phyloP scores from a whole-genome alignment of 2,888 invertebrate genomes.

The Nephrotoma flavescens region DNA sequence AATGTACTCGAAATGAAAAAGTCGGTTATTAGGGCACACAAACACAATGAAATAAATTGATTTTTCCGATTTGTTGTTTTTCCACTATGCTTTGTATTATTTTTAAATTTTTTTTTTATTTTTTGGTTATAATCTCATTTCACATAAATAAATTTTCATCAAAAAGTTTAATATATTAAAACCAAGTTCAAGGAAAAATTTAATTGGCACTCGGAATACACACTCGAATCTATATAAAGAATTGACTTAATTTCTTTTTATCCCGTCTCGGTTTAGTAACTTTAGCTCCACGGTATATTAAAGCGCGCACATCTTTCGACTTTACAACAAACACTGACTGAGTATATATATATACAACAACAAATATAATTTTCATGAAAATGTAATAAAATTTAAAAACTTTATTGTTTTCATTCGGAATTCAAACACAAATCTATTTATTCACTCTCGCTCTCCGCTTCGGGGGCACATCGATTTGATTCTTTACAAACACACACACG shows the following conservation, averaged over 20 bases:
- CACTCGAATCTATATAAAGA: background rate
- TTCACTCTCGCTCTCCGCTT: background rate
- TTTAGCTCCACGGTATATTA: background rate
- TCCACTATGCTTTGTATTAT: background rate
- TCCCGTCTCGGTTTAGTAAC: background rate
- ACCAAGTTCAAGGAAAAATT: background rate
- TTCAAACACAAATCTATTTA: background rate
- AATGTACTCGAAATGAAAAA: background rate
- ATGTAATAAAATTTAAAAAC: background rate
- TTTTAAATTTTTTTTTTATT: background rate
- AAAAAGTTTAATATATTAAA: background rate
- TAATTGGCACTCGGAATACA: background rate
- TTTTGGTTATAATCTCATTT: background rate
- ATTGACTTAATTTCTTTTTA: background rate
- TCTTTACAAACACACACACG: background rate
- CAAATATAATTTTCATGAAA: background rate
- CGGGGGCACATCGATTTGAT: background rate
- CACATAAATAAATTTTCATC: background rate
- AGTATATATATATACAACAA: background rate
- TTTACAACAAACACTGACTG: background rate
- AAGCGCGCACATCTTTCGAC: background rate
- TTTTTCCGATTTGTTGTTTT: background rate
- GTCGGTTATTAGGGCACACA: background rate
- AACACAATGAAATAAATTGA: background rate
- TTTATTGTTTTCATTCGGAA: background rate